These are phyloP conservation scores for Gymnothorax javanicus DNA, from an alignment of 2,797 vertebrate species.

Conservation along the genomic window DNA sequence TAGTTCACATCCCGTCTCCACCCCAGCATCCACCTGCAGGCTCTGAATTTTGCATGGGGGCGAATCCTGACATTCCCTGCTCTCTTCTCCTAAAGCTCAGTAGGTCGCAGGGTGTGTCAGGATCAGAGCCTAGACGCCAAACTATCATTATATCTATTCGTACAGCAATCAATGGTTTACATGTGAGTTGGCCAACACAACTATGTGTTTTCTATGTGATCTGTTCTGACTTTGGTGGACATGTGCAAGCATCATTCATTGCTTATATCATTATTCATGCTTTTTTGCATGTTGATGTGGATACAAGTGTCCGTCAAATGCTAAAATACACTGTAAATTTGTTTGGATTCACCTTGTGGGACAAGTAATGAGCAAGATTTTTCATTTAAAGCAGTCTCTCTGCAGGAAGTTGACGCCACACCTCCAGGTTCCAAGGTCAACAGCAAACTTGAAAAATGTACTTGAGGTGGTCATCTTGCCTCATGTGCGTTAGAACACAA, in stretches of 20 bases:
- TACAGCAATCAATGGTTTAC: no score
- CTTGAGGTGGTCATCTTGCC: slow-evolving; percentile 59
- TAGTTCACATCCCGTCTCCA: no score
- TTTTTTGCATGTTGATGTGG: background rate
- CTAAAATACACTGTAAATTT: background rate
- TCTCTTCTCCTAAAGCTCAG: no score
- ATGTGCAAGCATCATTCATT: background rate
- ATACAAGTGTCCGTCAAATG: background rate
- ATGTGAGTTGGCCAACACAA: no score
- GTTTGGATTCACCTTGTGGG: slow-evolving; percentile 44
- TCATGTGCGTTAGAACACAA: slow-evolving; percentile 55
- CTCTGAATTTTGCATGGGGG: no score
- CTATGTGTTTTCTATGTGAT: background rate
- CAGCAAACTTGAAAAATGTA: slow-evolving; percentile 67
- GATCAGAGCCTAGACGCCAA: no score
- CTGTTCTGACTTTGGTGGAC: background rate
- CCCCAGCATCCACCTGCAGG: no score
- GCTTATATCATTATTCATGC: background rate
- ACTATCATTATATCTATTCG: no score
- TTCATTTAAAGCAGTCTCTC: background rate
- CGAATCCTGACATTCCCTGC: no score
- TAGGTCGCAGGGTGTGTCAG: no score
- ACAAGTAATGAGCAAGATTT: background rate
- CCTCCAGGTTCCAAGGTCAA: slow-evolving; percentile 51
- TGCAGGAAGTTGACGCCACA: slow-evolving; percentile 22